Evolutionary conservation across 2,113 vertebrate genomes (phyloP), one percentile per base, ranked within the genome.

Genomic region (Monarcha castaneiventris): DNA sequence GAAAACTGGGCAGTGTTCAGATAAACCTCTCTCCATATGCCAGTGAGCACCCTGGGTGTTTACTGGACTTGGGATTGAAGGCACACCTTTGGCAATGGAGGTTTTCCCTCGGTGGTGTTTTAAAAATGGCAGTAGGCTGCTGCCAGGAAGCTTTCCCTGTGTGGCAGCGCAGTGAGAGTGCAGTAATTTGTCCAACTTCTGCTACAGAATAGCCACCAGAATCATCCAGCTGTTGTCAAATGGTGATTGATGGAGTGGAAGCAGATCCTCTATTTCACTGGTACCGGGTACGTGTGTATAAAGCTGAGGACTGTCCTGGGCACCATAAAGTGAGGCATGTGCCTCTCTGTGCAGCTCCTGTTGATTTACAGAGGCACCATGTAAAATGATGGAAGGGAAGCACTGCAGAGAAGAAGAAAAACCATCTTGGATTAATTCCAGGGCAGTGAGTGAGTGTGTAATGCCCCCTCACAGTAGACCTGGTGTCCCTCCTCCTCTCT

Each of bases 291-390:
- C 0, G 4, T 32, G 51, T 56, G 39, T 39, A 44, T 69, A 39
- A 84, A 73, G 68, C 69, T 58, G 23, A 73, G 32, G n/a, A 26
- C 51, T 62, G 39, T 37, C 51, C n/a, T 21, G 3, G 2, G 55
- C 11, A 2, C 37, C 1, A 1, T 14, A 3, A 30, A 81, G 59
- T 2, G 30, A 19, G 12, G 7, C 5, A 0, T 4, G 8, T 41
- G n/a, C 61, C 15, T 52, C 33, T 72, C 59, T 39, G 16, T 61
- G 46, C 12, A 10, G 33, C 20, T 52, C 19, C 33, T 68, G 14
- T 12, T 39, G 27, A 35, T 61, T 83, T 39, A 33, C 44, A 37
- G 61, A 91, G 61, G 14, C 58, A 82, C 39, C 8, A 16, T 7
- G 21, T 33, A n/a, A 64, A 86, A 32, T 18, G 12, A 37, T 54